Evolutionary conservation across 1,140 invertebrate genomes (phyloP).

Genomic region (Diuraphis noxia): DNA sequence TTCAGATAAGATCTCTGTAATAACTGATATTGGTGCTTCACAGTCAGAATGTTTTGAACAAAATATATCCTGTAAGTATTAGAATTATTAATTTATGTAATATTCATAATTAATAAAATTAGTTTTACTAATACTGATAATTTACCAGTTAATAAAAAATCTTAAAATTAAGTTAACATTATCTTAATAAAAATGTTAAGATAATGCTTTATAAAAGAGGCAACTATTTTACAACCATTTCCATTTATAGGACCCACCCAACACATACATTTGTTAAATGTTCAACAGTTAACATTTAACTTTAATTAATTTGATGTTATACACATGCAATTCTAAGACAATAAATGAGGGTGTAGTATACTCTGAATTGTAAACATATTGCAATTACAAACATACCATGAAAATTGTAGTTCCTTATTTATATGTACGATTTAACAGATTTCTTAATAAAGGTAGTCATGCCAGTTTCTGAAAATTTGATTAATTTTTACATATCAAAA

Average conservation of each 20-base stretch:
- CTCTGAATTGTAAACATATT: neutral
- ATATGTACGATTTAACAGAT: neutral
- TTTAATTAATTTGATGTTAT: neutral
- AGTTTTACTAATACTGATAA: too few species aligned
- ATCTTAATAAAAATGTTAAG: neutral
- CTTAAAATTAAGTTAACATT: neutral
- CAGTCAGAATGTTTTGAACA: slow-evolving; percentile 4
- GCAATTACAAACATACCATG: too few species aligned
- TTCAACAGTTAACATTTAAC: neutral
- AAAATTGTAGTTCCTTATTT: too few species aligned
- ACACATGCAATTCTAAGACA: neutral
- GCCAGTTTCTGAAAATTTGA: neutral
- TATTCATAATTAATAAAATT: neutral
- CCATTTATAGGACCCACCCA: neutral
- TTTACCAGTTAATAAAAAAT: neutral
- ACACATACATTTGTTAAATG: neutral
- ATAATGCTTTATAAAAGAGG: neutral
- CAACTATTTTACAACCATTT: neutral
- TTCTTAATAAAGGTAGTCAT: neutral
- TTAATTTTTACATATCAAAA: neutral
- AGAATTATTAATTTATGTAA: neutral
- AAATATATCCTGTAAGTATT: slow-evolving; percentile 38
- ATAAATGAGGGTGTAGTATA: neutral
- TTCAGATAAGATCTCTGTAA: neutral
- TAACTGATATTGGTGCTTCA: slow-evolving; percentile 11